Evolutionary conservation across 2,797 vertebrate genomes (phyloP), one percentile per base, ranked within the genome.

Genomic region (Tapera naevia): DNA sequence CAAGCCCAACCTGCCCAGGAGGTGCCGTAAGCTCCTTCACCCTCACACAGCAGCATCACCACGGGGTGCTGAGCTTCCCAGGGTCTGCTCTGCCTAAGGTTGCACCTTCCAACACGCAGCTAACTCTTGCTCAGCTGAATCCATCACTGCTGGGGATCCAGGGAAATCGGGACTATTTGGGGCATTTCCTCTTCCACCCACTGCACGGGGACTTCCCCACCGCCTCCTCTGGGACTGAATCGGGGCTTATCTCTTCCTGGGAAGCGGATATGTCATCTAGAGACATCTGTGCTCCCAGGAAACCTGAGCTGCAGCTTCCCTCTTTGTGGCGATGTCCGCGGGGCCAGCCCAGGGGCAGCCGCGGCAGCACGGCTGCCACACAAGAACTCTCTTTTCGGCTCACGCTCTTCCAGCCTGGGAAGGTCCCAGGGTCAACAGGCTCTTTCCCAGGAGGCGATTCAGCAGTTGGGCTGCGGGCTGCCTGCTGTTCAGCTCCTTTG

Each of bases 401-500:
- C 66, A n/a, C 10, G 69, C 86, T 72, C 62, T 41, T 58, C 35
- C 17, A 53, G 80, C 72, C 61, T 3, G 2, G 45, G 27, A 78
- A 82, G 70, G 54, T 90, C 86, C 70, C 71, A 19, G 89, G 91
- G 80, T 93, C 93, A 94, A 58, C 3, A 33, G 69, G 51, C 46
- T 67, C 89, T 60, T 80, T 87, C 74, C 92, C 93, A 27, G 3
- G 18, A 50, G 88, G 74, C 73, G 75, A 24, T 79, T 13, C 50
- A 80, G 86, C 83, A 57, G 28, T 91, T 81, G 91, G 7, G 32
- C n/a, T 39, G 41, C 0, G 14, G 61, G 91, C 37, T 78, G 85
- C 91, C 88, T 87, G 88, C 92, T 95, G 91, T 54, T 88, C 86
- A 8, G 30, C 41, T 33, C 74, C 67, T 92, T 92, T 94, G 86